Evolutionary conservation across 2,888 invertebrate species (phyloP), one percentile per base, ranked within the genome.

Genomic region (Azorinus chamasolen): DNA sequence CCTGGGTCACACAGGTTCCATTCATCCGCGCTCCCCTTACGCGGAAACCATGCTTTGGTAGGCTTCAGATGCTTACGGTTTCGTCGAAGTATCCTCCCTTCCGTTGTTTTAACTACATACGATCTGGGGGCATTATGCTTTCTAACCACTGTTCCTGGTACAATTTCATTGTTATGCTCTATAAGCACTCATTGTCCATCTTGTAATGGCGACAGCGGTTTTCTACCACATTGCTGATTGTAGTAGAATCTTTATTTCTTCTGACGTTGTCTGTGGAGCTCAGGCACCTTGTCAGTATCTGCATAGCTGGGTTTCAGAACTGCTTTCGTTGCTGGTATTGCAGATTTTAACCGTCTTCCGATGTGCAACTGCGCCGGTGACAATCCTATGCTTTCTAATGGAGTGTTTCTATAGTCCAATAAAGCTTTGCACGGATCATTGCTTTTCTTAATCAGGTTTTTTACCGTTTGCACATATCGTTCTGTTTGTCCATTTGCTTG

Each of bases 401-500:
- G 81, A 22, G 69, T 79, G 48, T 81, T 79, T 12, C 77, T 48
- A 46, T 79, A 79, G 25, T 83, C 73, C 25, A 82, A 41, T 24
- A 74, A 46, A 3, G 81, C 74, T 10, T 71, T 62, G 63, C 69
- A 77, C 14, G 71, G 76, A 55, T 81, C 73, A 12, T 57, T 24
- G 6, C 68, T 54, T 4, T 57, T 24, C 0, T 59, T 32, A 45
- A 48, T 48, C 8, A 48, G 48, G 8, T 75, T 18, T 51, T 72
- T 63, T 5, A 75, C 55, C 1, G 64, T 78, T 54, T 79, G 71
- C 12, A 82, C 73, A 20, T 16, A 39, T 1, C 59, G 16, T 66
- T 76, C 76, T 43, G 70, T 45, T 12, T 58, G 41, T 39, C 69
- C 63, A 46, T 68, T 75, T 6, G 53, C 27, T 18, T 63, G 61